Evolutionary conservation across 2,888 invertebrate genomes (phyloP).

Genomic region (Slavum lentiscoides): DNA sequence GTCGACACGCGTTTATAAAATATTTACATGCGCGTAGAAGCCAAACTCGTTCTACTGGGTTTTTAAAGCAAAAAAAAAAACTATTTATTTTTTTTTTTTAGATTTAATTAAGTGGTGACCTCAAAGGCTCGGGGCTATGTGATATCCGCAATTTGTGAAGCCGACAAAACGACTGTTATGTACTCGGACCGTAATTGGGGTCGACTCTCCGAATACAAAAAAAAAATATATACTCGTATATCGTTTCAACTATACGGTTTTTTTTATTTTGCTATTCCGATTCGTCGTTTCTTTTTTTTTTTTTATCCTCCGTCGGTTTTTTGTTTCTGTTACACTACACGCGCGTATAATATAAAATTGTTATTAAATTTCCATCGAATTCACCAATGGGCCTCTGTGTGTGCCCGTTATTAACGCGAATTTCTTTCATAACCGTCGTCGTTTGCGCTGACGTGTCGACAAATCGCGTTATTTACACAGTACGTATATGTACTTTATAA

Average conservation of each 20-base stretch:
- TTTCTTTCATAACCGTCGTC: too few relatives aligned
- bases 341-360: too few relatives aligned
- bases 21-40: conserved; percentile 9
- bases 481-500: too few relatives aligned
- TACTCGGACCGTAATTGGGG: conserved; percentile 12
- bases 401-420: too few relatives aligned
- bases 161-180: conserved; percentile 19
- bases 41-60: conserved; percentile 29
- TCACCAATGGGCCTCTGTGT: too few relatives aligned
- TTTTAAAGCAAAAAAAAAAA: neutral
- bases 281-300: neutral
- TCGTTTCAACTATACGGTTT: neutral
- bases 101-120: conserved; percentile 18
- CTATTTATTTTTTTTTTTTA: neutral
- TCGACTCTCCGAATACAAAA: neutral
- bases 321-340: neutral
- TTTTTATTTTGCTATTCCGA: neutral
- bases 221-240: too few relatives aligned
- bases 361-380: too few relatives aligned
- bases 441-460: too few relatives aligned
- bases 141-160: conserved; percentile 29
- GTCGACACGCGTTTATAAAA: neutral
- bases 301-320: neutral
- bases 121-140: conserved; percentile 12
- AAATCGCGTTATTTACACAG: too few relatives aligned